Evolutionary conservation across 2,113 vertebrate species (phyloP).

Genomic region (Myotis yumanensis): DNA sequence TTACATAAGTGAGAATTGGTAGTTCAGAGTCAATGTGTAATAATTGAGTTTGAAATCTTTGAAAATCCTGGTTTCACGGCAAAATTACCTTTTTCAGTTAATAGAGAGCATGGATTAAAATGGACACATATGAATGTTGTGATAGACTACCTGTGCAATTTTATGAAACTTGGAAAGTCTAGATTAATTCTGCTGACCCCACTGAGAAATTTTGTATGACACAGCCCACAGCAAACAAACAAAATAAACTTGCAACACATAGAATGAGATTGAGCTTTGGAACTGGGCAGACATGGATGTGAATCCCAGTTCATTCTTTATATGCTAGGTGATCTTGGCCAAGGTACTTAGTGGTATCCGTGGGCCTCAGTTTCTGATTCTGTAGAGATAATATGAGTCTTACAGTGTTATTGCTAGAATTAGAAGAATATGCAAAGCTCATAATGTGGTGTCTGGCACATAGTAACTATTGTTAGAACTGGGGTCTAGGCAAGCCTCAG

Average conservation of each 20-base stretch:
- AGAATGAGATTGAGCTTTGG: background rate
- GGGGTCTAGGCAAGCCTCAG: background rate
- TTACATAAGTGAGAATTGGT: constrained; percentile 11
- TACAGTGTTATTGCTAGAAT: background rate
- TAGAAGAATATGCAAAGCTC: background rate
- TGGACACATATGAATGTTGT: background rate
- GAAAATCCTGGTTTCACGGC: background rate
- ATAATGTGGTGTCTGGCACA: background rate
- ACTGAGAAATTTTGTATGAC: constrained; percentile 14
- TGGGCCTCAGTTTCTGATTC: background rate
- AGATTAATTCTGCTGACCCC: background rate
- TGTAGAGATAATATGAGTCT: background rate
- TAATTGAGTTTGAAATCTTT: constrained; percentile 27
- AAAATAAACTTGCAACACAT: background rate
- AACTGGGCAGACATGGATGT: background rate
- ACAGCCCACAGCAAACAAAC: background rate
- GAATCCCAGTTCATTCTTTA: background rate
- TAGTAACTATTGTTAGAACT: background rate
- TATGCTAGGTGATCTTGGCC: background rate
- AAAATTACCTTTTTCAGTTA: constrained; percentile 37
- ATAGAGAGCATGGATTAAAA: background rate
- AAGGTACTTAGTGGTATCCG: background rate
- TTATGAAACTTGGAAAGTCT: constrained; percentile 17
- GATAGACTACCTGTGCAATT: background rate
- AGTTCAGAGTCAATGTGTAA: background rate